Percentiles rank a stretch among this genome's conserved stretches.
Conservation (phyloP, 2,888 invertebrate species). For the Azorinus chamasolen region DNA sequence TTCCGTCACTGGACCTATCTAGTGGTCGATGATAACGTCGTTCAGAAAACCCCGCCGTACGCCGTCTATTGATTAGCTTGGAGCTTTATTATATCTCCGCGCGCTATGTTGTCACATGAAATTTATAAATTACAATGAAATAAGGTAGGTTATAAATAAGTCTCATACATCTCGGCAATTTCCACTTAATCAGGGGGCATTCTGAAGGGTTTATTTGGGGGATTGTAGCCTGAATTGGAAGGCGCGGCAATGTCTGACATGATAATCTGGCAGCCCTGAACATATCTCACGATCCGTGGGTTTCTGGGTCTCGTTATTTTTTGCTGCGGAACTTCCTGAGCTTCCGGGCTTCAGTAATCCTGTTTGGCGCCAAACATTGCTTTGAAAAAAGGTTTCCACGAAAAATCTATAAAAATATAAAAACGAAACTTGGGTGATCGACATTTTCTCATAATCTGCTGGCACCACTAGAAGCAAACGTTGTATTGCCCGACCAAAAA, state of each 20-base stretch:
- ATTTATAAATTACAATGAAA: constrained; percentile 65
- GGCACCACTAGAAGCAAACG: no score
- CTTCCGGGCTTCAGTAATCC: no score
- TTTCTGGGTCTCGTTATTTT: no score
- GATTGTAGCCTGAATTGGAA: constrained; percentile 52
- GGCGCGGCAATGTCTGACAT: constrained; percentile 50
- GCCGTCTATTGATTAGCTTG: background rate
- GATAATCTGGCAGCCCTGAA: constrained; percentile 43
- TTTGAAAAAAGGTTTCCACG: no score
- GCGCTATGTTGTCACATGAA: constrained; percentile 60
- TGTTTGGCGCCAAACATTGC: no score
- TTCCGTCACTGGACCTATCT: no score
- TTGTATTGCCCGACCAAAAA: no score
- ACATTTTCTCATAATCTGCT: no score
- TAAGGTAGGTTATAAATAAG: constrained; percentile 53
- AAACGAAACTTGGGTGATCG: no score
- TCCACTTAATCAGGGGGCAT: constrained; percentile 51
- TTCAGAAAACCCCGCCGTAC: background rate
- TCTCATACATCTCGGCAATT: constrained; percentile 53
- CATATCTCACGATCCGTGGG: background rate
- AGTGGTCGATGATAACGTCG: no score
- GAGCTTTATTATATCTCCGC: constrained; percentile 53
- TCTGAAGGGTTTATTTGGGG: constrained; percentile 56
- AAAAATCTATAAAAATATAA: no score
- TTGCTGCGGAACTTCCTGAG: no score